A percentile compares a stretch with the other conserved stretches of the same genome.
phyloP scores from a whole-genome alignment of 2,797 vertebrate species.

The Microchirus variegatus region DNA sequence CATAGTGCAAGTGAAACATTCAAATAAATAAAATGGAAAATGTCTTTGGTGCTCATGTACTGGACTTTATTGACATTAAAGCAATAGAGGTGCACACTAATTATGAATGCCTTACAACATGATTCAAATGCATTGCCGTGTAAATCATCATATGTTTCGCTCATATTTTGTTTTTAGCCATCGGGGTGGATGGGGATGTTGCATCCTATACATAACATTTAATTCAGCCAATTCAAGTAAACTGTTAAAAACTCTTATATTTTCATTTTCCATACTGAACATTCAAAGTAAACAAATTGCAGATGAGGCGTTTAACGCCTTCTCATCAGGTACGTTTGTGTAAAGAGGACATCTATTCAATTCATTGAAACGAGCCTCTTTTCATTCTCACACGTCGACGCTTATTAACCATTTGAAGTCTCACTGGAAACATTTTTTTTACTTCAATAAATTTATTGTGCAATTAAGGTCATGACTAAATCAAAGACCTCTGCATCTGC shows the following conservation, averaged over 20 bases:
- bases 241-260: constrained; percentile 1
- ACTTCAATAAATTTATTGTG: constrained; percentile 76
- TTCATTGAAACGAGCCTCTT: not conserved
- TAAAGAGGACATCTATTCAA: constrained; percentile 58
- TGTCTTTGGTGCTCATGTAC: constrained; percentile 69
- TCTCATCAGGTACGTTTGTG: constrained; percentile 75
- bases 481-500: constrained; percentile 86
- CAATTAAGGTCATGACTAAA: constrained; percentile 85
- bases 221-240: constrained; percentile 25
- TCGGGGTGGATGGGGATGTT: not conserved
- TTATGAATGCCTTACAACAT: constrained; percentile 67
- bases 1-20: no score
- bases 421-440: constrained; percentile 18
- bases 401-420: constrained; percentile 46
- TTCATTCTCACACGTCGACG: constrained; percentile 19
- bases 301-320: constrained; percentile 46
- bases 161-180: not conserved
- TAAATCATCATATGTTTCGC: not conserved
- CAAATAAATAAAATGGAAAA: constrained; percentile 18
- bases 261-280: constrained; percentile 1
- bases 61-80: constrained; percentile 83
- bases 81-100: constrained; percentile 78
- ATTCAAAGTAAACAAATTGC: constrained; percentile 8
- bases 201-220: not conserved
- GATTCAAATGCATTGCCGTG: constrained; percentile 61